phyloP scores from a whole-genome alignment of 2,113 vertebrate genomes.

The Trogon melanurus region DNA sequence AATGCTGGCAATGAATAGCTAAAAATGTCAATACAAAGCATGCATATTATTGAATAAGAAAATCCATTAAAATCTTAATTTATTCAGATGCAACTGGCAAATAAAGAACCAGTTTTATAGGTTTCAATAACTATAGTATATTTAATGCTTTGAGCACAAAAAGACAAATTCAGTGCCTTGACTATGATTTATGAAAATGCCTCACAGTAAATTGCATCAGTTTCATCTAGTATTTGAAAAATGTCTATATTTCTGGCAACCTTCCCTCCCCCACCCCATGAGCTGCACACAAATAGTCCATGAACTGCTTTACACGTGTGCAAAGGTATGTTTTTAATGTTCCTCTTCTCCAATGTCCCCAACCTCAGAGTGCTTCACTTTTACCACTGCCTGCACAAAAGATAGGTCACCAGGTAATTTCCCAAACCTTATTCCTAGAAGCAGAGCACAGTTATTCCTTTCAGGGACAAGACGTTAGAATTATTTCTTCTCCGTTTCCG shows the following conservation, averaged over 20 bases:
- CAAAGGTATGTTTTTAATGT: background rate
- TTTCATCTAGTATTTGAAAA: background rate
- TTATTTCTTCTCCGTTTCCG: background rate
- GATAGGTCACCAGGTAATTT: background rate
- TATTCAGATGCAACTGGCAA: background rate
- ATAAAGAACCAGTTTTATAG: background rate
- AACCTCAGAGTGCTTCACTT: background rate
- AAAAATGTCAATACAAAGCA: background rate
- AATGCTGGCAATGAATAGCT: background rate
- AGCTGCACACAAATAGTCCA: background rate
- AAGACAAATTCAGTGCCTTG: background rate
- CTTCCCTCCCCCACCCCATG: background rate
- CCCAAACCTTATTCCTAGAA: background rate
- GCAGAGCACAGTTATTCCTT: background rate
- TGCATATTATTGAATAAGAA: background rate
- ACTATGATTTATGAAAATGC: slow-evolving; percentile 10
- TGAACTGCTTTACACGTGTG: background rate
- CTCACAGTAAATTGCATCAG: background rate
- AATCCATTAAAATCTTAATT: background rate
- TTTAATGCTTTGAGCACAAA: background rate
- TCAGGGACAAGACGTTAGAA: background rate
- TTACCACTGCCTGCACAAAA: background rate
- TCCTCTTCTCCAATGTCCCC: background rate
- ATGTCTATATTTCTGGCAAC: background rate
- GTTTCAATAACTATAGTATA: background rate